Evolutionary conservation across 2,888 invertebrate genomes (phyloP).

Genomic region (Amphipyra berbera): DNA sequence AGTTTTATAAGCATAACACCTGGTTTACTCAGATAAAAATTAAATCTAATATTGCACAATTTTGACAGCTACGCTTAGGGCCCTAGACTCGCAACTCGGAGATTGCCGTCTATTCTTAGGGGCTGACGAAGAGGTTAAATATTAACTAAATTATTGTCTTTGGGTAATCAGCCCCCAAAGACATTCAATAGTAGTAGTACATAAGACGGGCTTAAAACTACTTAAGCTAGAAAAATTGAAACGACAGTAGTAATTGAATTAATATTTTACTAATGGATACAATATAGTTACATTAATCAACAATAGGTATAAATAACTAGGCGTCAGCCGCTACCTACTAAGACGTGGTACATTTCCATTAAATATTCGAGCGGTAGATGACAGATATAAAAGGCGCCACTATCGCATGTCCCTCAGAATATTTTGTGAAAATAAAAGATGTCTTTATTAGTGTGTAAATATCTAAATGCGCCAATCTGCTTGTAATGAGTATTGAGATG

Average conservation of each 20-base stretch:
- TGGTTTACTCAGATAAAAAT: too few relatives aligned
- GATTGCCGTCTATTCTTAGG: too few relatives aligned
- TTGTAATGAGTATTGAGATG: not conserved
- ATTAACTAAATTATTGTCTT: too few relatives aligned
- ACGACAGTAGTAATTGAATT: constrained; percentile 64
- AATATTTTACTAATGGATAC: constrained; percentile 88
- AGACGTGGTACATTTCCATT: constrained; percentile 55
- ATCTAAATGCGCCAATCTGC: not conserved
- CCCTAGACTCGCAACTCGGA: too few relatives aligned
- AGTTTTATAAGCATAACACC: too few relatives aligned
- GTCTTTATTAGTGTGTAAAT: not conserved
- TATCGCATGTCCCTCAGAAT: constrained; percentile 1
- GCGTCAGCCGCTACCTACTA: constrained; percentile 73
- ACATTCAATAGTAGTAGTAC: too few relatives aligned
- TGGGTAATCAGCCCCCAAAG: too few relatives aligned
- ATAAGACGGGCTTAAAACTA: too few relatives aligned
- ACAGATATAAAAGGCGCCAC: constrained; percentile 4
- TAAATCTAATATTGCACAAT: too few relatives aligned
- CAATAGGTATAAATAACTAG: constrained; percentile 86
- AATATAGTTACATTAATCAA: constrained; percentile 86
- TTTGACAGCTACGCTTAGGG: too few relatives aligned
- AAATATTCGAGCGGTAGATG: constrained; percentile 28
- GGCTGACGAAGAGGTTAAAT: too few relatives aligned
- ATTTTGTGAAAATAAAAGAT: not conserved
- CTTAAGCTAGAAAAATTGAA: constrained; percentile 45